Evolutionary conservation across 2,888 invertebrate species (phyloP), one percentile per base, ranked within the genome.

Genomic region (Branchellion lobata): DNA sequence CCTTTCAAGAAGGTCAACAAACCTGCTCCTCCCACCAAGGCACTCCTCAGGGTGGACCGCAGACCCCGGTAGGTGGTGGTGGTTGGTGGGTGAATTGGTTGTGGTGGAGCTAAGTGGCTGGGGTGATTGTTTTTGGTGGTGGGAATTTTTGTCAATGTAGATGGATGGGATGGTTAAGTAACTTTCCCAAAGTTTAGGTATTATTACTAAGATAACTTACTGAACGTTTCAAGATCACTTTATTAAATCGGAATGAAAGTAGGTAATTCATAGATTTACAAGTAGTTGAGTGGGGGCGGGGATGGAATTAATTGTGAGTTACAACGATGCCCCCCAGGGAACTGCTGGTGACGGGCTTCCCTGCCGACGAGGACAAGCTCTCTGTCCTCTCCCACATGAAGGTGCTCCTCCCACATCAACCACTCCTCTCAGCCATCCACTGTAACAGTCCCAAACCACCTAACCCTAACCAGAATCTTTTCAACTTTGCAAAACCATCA

Each of bases 301-400:
- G n/a, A n/a, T n/a, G n/a, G n/a, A n/a, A n/a, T n/a, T n/a, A n/a
- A n/a, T n/a, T n/a, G n/a, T n/a, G n/a, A n/a, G n/a, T n/a, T n/a
- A n/a, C n/a, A n/a, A n/a, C n/a, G n/a, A n/a, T n/a, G n/a, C 79
- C 18, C 14, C 24, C 1, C 0, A 92, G 93, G 1, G 92, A 93
- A 81, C 89, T 96, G 80, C 90, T 94, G 81, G 92, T 96, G 74
- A 93, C 93, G 3, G 95, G 95, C 24, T 95, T 95, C 88, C 92
- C 92, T 84, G 90, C 91, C 1, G 33, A 1, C 18, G 93, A 94
- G 82, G 95, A 95, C 84, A 91, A 93, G 82, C 92, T 93, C 36
- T 91, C 92, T 53, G 90, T 96, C 57, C 87, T 94, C 80, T 90
- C 91, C 11, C 95, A 95, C 88, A 94, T 96, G 87, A 91, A 92